phyloP scores from a whole-genome alignment of 2,113 vertebrate species.

The Aspidoscelis tigris region DNA sequence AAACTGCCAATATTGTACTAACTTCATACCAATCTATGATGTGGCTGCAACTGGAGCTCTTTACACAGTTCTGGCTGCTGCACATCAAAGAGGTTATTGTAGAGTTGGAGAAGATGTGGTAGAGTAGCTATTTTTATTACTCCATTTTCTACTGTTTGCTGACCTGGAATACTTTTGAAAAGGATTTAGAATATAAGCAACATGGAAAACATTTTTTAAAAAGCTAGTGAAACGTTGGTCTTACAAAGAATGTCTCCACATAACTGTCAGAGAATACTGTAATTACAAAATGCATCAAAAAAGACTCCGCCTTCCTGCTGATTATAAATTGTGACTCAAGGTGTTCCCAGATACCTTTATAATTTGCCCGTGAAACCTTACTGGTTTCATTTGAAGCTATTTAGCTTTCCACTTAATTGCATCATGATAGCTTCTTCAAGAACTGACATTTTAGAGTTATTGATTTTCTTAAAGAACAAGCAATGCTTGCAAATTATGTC shows the following conservation, averaged over 20 bases:
- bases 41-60: too few species aligned
- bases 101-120: neutral
- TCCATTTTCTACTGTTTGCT: too few species aligned
- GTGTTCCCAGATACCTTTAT: neutral
- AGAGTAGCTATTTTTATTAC: too few species aligned
- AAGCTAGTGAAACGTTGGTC: too few species aligned
- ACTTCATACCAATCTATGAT: too few species aligned
- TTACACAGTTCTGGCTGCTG: too few species aligned
- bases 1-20: too few species aligned
- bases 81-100: too few species aligned
- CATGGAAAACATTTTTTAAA: too few species aligned
- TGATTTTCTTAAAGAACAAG: constrained; percentile 3
- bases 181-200: too few species aligned
- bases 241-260: neutral
- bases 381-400: constrained; percentile 11
- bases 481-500: constrained; percentile 3
- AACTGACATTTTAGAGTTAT: constrained; percentile 1
- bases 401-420: constrained; percentile 9
- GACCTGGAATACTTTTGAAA: too few species aligned
- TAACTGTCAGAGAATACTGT: neutral
- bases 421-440: neutral
- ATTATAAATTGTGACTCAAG: neutral
- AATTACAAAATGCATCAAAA: neutral
- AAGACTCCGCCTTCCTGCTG: neutral
- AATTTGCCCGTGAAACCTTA: constrained; percentile 4